phyloP scores from a whole-genome alignment of 2,113 vertebrate species.

The Cichladusa arquata region DNA sequence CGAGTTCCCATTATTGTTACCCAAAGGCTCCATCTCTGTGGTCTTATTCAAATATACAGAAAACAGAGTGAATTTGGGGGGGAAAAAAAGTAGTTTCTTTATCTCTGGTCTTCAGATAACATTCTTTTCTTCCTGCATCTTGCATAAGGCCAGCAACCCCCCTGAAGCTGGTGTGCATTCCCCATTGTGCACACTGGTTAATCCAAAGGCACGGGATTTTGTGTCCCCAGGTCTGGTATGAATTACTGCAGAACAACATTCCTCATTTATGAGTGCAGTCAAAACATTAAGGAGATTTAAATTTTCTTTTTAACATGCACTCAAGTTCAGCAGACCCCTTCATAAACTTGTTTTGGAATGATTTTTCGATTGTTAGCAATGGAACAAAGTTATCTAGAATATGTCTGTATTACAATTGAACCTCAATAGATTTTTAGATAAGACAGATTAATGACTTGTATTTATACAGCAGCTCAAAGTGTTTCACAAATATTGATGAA shows the following conservation, averaged over 20 bases:
- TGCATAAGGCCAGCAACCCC: background rate
- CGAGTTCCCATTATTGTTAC: background rate
- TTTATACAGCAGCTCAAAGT: background rate
- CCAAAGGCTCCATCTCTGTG: background rate
- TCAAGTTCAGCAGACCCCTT: background rate
- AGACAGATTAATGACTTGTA: background rate
- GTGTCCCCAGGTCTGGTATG: background rate
- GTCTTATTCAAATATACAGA: background rate
- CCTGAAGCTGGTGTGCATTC: background rate
- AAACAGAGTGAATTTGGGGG: background rate
- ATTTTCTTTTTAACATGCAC: background rate
- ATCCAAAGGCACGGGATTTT: background rate
- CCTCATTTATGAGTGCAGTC: background rate
- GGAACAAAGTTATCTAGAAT: background rate
- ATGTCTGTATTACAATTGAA: background rate
- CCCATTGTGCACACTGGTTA: background rate
- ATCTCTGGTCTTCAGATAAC: background rate
- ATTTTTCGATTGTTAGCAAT: background rate
- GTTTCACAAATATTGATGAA: slow-evolving; percentile 52
- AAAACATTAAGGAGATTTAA: slow-evolving; percentile 31
- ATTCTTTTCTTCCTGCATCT: background rate
- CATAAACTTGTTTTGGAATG: background rate
- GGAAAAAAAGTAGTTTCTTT: background rate
- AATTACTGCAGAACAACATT: slow-evolving; percentile 36
- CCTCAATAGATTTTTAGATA: background rate